Base-by-base conservation (phyloP, 2,113 vertebrate species). In the Sminthopsis crassicaudata region DNA sequence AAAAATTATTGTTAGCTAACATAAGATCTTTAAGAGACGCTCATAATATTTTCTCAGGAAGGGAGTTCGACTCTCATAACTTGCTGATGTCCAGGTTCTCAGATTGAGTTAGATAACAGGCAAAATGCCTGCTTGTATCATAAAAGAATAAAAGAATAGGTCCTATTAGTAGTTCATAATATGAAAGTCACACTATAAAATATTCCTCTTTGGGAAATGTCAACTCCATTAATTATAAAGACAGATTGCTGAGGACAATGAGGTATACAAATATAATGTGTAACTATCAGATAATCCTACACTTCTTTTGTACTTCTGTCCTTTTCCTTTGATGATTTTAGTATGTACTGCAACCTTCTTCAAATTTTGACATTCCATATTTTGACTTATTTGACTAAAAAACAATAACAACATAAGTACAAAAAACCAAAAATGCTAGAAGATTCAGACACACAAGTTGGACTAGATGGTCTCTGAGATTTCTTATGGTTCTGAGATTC, bases 191-290 rank as follows among this genome's bases (percentile, higher is more conserved):
- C 23, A 93, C 51, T 1, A 0, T 1, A n/a, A 9, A 26, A 48
- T 46, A 52, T 89, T 42, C 67, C 48, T 95, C 55, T 52, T 89
- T 67, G 46, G 48, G 11, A 92, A 53, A 67, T 94, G 94, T 94
- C 55, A n/a, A 27, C 36, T 91, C 42, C 48, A 8, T 50, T 55
- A 60, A 46, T 2, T 96, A 9, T 55, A 89, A 67, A 36, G 60
- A 54, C 9, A 53, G 27, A 1, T 90, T 8, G 9, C 1, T 42
- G 25, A 24, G 54, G 55, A 90, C 19, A 89, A 48, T 89, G 11
- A 27, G 46, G 48, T 14, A 54, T 54, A 53, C 25, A 90, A 94
- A 24, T 36, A 24, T 91, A 23, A 53, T 53, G 11, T 50, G 8
- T 91, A 91, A 92, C n/a, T 91, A 93, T 90, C 91, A 48, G 36